Conservation (phyloP, 1,140 invertebrate genomes). For the Idris sp. region DNA sequence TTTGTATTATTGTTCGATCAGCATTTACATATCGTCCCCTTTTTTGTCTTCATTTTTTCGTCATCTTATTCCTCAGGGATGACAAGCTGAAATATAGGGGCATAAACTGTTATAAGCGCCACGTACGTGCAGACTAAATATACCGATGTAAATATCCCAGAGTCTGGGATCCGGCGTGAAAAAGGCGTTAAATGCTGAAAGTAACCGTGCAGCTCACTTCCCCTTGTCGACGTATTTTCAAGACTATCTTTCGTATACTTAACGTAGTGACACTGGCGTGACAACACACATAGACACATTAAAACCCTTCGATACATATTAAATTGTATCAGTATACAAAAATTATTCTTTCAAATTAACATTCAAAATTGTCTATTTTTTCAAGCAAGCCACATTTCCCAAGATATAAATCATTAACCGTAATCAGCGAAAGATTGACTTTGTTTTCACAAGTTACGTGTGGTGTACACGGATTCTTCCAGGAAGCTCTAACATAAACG, state of each 20-base stretch:
- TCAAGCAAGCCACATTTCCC: conserved; percentile 8
- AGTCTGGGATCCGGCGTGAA: conserved; percentile 63
- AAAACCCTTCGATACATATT: too few species aligned
- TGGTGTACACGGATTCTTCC: conserved; percentile 35
- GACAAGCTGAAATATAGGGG: conserved; percentile 62
- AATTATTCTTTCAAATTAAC: too few species aligned
- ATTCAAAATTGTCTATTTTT: conserved; percentile 4
- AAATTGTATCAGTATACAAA: too few species aligned
- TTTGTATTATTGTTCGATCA: conserved; percentile 20
- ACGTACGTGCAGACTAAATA: conserved; percentile 67
- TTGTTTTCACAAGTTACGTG: conserved; percentile 40
- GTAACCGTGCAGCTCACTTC: conserved; percentile 54
- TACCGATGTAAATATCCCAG: conserved; percentile 67
- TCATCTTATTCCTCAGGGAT: conserved; percentile 42
- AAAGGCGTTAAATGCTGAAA: conserved; percentile 68
- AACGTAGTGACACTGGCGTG: conserved; percentile 45
- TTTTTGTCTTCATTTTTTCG: conserved; percentile 18
- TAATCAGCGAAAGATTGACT: conserved; percentile 28
- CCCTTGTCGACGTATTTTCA: conserved; percentile 54
- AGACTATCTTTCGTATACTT: conserved; percentile 52
- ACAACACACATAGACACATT: conserved; percentile 25
- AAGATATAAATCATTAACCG: conserved; percentile 11
- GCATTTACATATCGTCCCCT: conserved; percentile 37
- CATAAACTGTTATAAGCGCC: conserved; percentile 66
- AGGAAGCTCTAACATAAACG: conserved; percentile 53